phyloP scores from a whole-genome alignment of 2,888 invertebrate species.

The Euproctis similis region DNA sequence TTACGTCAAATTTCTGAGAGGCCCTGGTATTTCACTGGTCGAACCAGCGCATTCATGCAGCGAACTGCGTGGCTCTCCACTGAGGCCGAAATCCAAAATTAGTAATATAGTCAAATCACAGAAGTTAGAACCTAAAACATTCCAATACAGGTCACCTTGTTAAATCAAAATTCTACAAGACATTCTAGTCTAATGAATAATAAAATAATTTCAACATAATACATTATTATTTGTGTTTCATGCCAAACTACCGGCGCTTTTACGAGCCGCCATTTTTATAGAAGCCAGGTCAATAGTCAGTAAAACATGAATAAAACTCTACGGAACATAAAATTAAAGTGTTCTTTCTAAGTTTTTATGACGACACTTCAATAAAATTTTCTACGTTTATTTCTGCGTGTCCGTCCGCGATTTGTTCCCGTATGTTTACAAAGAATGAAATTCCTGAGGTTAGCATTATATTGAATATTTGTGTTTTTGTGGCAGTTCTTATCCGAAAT shows the following conservation, averaged over 20 bases:
- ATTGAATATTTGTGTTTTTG: conserved; percentile 18
- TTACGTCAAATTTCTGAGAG: no score
- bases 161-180: no score
- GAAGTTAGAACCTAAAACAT: no score
- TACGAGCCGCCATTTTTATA: conserved; percentile 2
- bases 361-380: conserved; percentile 10
- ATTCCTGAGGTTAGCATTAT: conserved; percentile 17
- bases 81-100: no score
- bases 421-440: conserved; percentile 17
- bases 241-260: background rate
- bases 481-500: conserved; percentile 1
- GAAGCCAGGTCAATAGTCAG: conserved; percentile 2
- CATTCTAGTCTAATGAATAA: no score
- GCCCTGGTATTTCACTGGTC: no score
- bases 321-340: conserved; percentile 11
- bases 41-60: no score
- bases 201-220: no score
- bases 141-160: no score
- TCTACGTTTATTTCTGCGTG: conserved; percentile 1
- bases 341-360: conserved; percentile 10
- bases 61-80: no score
- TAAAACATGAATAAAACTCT: conserved; percentile 6
- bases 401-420: conserved; percentile 3
- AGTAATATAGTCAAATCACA: no score
- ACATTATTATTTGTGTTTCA: no score